Evolutionary conservation across 2,113 vertebrate species (phyloP).

Genomic region (Corapipo altera): DNA sequence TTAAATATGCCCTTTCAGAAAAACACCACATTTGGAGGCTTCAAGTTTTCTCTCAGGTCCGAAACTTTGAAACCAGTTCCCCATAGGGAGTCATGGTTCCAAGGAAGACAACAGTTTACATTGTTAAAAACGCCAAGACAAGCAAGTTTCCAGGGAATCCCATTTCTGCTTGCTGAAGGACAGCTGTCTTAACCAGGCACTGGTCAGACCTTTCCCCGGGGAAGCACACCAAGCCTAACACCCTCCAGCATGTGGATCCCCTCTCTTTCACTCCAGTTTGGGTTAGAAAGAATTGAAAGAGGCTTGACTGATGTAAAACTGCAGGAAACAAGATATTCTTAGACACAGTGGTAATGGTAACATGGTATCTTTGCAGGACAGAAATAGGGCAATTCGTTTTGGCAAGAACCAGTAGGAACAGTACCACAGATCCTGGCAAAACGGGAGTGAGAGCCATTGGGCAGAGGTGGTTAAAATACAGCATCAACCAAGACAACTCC

Average conservation of each 20-base stretch:
- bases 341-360: not conserved
- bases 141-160: not conserved
- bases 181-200: not conserved
- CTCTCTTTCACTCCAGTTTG: not conserved
- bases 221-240: not conserved
- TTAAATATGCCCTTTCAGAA: not conserved
- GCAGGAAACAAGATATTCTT: not conserved
- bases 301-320: not conserved
- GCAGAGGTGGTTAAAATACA: not conserved
- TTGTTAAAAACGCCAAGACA: not conserved
- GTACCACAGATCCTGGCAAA: not conserved
- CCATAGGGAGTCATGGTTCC: not conserved
- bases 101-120: not conserved
- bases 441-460: not conserved
- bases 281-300: not conserved
- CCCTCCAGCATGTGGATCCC: not conserved
- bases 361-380: not conserved
- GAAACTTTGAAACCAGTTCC: not conserved
- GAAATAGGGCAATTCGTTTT: not conserved
- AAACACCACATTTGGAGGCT: not conserved
- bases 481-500: not conserved
- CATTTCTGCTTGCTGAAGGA: not conserved
- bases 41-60: not conserved
- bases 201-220: not conserved
- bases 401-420: not conserved